A percentile compares a stretch with the other conserved stretches of the same genome.
phyloP scores from a whole-genome alignment of 2,113 vertebrate species.

The Merops nubicus region DNA sequence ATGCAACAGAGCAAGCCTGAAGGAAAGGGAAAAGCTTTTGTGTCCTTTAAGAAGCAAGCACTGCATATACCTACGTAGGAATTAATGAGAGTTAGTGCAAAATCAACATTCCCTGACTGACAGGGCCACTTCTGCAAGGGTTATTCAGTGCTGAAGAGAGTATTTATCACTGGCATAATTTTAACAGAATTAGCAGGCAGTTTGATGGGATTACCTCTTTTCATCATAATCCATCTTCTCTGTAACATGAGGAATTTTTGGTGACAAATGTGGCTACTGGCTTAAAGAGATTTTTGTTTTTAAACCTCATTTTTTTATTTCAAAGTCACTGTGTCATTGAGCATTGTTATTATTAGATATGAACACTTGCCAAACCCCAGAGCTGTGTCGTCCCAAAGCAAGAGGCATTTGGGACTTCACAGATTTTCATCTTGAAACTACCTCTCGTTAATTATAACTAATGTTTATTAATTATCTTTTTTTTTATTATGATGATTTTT shows the following conservation, averaged over 20 bases:
- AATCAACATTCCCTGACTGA: not conserved
- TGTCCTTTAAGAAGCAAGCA: not conserved
- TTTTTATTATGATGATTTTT: too few species aligned
- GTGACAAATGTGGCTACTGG: not conserved
- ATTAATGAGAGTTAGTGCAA: not conserved
- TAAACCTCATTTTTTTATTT: constrained; percentile 15
- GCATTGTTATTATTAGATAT: constrained; percentile 16
- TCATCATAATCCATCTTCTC: constrained; percentile 60
- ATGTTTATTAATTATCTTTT: not conserved
- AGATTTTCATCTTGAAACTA: not conserved
- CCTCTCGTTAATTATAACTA: not conserved
- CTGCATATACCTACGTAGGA: not conserved
- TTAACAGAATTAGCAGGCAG: constrained; percentile 67
- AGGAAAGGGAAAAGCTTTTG: not conserved
- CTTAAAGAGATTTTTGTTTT: constrained; percentile 15
- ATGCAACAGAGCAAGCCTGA: not conserved
- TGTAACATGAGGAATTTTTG: not conserved
- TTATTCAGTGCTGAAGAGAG: constrained; percentile 3
- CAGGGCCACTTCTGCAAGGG: not conserved
- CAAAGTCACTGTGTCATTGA: constrained; percentile 43
- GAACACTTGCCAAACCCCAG: not conserved
- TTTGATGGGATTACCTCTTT: constrained; percentile 44
- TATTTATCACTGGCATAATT: constrained; percentile 34
- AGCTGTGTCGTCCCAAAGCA: not conserved
- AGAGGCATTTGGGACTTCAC: not conserved